A percentile compares a stretch with the other conserved stretches of the same genome.
phyloP scores from a whole-genome alignment of 2,113 vertebrate genomes.

The Vimba vimba region DNA sequence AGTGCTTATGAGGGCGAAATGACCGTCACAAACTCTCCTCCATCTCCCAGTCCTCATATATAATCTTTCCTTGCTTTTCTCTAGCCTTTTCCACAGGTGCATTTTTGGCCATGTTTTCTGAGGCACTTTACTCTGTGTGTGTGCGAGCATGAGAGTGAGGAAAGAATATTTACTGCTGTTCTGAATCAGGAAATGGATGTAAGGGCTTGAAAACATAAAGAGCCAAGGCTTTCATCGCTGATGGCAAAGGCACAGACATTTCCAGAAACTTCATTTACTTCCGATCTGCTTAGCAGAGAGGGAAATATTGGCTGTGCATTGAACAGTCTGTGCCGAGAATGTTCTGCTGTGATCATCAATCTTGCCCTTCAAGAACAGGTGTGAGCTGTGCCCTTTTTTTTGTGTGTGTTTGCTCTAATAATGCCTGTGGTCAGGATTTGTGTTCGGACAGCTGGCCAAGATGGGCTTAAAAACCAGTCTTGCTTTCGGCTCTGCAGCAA shows the following conservation, averaged over 20 bases:
- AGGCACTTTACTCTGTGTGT: conserved; percentile 10
- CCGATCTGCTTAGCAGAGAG: conserved; percentile 47
- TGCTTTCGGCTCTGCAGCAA: not conserved
- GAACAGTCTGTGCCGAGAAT: conserved; percentile 53
- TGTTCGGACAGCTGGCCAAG: not conserved
- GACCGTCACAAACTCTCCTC: not conserved
- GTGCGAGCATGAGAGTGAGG: not conserved
- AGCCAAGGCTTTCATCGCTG: not conserved
- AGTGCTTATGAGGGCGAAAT: conserved; percentile 17
- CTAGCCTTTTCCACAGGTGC: conserved; percentile 5
- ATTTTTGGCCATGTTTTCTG: conserved; percentile 20
- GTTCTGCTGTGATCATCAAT: conserved; percentile 41
- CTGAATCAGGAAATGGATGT: not conserved
- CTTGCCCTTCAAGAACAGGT: conserved; percentile 19
- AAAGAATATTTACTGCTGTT: not conserved
- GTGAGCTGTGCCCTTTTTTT: not conserved
- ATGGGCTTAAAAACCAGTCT: not conserved
- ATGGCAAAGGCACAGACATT: conserved; percentile 45
- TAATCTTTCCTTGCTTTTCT: not conserved
- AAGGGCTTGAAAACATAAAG: not conserved
- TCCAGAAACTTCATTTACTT: conserved; percentile 48
- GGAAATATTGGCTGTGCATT: conserved; percentile 61
- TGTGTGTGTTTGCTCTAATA: conserved; percentile 17
- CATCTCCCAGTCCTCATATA: not conserved
- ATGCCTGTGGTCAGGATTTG: conserved; percentile 26